A percentile compares a stretch with the other conserved stretches of the same genome.
phyloP scores from a whole-genome alignment of 2,113 vertebrate species.

The Carollia perspicillata region DNA sequence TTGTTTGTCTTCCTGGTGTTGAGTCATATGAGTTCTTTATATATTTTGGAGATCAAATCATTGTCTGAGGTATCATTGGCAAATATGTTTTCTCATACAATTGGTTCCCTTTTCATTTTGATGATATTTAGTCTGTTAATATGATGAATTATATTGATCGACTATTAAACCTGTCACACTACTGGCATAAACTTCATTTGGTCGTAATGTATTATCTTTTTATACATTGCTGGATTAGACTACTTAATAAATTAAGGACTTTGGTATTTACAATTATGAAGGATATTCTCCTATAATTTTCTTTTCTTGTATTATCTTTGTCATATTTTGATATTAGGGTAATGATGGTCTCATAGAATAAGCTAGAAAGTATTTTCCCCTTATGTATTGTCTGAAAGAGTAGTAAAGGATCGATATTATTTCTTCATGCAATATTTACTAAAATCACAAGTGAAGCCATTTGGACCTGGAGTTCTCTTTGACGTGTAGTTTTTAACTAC shows the following conservation, averaged over 20 bases:
- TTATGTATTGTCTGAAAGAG: not conserved
- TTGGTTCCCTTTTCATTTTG: no score
- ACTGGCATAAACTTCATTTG: not conserved
- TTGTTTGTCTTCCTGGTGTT: no score
- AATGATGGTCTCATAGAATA: not conserved
- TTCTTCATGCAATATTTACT: not conserved
- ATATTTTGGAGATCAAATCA: no score
- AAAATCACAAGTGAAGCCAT: not conserved
- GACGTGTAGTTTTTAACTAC: not conserved
- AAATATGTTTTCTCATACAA: no score
- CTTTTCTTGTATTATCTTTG: not conserved
- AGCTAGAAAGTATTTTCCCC: not conserved
- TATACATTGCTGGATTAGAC: not conserved
- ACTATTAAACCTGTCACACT: not conserved
- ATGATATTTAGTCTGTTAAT: not conserved
- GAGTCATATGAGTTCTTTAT: no score
- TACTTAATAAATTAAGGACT: not conserved
- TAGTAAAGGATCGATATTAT: not conserved
- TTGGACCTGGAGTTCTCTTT: not conserved
- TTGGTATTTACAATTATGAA: not conserved
- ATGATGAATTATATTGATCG: not conserved
- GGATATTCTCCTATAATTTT: not conserved
- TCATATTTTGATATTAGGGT: not conserved
- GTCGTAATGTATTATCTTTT: conserved; percentile 18
- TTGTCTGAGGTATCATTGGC: no score